phyloP scores from a whole-genome alignment of 2,888 invertebrate species.

The Darwinula stevensoni region DNA sequence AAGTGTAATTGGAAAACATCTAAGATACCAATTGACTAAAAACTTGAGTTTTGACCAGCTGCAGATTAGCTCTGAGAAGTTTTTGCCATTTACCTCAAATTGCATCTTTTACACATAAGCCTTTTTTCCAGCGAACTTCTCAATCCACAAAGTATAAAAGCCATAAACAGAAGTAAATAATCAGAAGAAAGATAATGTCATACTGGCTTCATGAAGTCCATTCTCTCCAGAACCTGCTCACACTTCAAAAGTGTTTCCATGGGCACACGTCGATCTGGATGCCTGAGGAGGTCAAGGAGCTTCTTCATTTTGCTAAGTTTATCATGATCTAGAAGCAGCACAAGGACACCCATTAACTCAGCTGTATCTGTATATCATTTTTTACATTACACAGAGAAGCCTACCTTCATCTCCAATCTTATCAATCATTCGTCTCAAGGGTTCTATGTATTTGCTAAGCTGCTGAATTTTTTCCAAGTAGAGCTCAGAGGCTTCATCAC shows the following conservation, averaged over 20 bases:
- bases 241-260: conserved; percentile 70
- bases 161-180: too few species aligned
- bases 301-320: conserved; percentile 84
- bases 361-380: background rate
- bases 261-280: conserved; percentile 60
- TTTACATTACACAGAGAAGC: conserved; percentile 15
- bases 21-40: too few species aligned
- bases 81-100: too few species aligned
- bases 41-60: too few species aligned
- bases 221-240: conserved; percentile 65
- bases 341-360: background rate
- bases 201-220: conserved; percentile 26
- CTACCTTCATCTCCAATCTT: conserved; percentile 53
- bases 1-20: too few species aligned
- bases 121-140: too few species aligned
- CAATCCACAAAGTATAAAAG: too few species aligned
- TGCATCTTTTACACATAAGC: too few species aligned
- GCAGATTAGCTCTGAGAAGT: too few species aligned
- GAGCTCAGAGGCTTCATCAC: too few species aligned
- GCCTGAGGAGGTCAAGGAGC: conserved; percentile 59
- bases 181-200: too few species aligned
- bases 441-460: conserved; percentile 75
- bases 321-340: conserved; percentile 35
- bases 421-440: conserved; percentile 62
- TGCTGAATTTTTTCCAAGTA: conserved; percentile 79